Evolutionary conservation across 2,888 invertebrate species (phyloP).

Genomic region (Baronia brevicornis): DNA sequence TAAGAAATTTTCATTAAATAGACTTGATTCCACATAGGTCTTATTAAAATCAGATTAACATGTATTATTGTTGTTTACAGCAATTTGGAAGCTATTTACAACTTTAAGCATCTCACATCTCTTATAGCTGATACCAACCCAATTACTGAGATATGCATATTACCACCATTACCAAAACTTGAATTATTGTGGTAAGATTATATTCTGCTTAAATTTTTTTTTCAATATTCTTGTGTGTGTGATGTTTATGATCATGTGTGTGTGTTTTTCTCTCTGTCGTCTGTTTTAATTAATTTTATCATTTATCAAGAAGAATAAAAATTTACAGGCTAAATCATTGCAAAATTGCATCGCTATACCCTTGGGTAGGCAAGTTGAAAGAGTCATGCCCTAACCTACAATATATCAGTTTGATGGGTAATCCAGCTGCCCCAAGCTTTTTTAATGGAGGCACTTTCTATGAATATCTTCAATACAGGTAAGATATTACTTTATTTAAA

Average conservation of each 20-base stretch:
- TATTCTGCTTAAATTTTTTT: background rate
- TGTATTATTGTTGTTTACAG: too few relatives aligned
- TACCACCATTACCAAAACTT: conserved; percentile 83
- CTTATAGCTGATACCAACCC: conserved; percentile 88
- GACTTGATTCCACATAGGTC: too few relatives aligned
- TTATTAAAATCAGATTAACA: too few relatives aligned
- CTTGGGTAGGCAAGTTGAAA: conserved; percentile 82
- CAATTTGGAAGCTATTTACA: conserved; percentile 81
- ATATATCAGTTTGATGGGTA: conserved; percentile 89
- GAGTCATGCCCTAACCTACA: conserved; percentile 83
- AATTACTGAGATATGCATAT: conserved; percentile 79
- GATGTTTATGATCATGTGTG: background rate
- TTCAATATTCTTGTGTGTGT: background rate
- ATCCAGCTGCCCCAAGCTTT: conserved; percentile 86
- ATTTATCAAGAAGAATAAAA: too few relatives aligned
- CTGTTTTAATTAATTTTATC: too few relatives aligned
- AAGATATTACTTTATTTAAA: conserved; percentile 17
- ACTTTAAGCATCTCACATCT: conserved; percentile 83
- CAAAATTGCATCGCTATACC: conserved; percentile 78
- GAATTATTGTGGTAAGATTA: conserved; percentile 83
- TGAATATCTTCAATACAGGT: conserved; percentile 87
- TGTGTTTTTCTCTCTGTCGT: conserved; percentile 4
- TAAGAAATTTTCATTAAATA: too few relatives aligned
- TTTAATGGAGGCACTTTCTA: conserved; percentile 84
- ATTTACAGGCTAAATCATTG: conserved; percentile 78